phyloP scores from a whole-genome alignment of 1,140 invertebrate species.

The Amphibalanus amphitrite region DNA sequence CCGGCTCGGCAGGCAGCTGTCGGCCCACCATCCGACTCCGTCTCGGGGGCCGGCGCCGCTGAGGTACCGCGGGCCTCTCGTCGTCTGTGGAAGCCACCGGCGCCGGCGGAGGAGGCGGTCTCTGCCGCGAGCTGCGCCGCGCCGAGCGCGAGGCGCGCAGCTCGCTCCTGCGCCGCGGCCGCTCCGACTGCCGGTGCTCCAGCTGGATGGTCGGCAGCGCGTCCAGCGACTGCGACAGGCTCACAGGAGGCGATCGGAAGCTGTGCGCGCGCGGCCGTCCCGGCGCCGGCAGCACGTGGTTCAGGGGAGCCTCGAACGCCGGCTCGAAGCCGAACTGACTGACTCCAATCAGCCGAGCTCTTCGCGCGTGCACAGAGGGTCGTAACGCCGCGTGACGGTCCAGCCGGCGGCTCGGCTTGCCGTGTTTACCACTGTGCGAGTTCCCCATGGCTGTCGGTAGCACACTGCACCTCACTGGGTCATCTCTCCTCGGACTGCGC shows the following conservation, averaged over 20 bases:
- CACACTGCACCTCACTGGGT: background rate
- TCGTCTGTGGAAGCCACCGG: background rate
- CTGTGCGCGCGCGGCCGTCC: background rate
- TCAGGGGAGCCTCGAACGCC: background rate
- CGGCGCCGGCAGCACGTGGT: background rate
- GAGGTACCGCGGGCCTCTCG: background rate
- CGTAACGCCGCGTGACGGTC: background rate
- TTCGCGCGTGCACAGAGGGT: background rate
- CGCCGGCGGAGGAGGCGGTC: too few species aligned
- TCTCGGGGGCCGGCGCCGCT: background rate
- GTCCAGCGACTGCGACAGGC: background rate
- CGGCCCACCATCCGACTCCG: background rate
- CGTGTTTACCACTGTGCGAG: background rate
- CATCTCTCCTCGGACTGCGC: background rate
- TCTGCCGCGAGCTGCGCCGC: too few species aligned
- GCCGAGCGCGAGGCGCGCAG: background rate
- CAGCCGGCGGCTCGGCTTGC: background rate
- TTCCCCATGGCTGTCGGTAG: background rate
- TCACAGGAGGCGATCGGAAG: background rate
- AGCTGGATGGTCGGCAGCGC: background rate
- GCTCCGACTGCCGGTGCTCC: background rate
- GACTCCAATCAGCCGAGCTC: background rate
- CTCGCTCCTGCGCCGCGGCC: background rate
- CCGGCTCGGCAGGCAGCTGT: background rate
- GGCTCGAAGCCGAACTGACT: background rate